Percentiles rank a stretch among this genome's conserved stretches.
Conservation (phyloP, 2,113 vertebrate species). For the Nycticryphes semicollaris region DNA sequence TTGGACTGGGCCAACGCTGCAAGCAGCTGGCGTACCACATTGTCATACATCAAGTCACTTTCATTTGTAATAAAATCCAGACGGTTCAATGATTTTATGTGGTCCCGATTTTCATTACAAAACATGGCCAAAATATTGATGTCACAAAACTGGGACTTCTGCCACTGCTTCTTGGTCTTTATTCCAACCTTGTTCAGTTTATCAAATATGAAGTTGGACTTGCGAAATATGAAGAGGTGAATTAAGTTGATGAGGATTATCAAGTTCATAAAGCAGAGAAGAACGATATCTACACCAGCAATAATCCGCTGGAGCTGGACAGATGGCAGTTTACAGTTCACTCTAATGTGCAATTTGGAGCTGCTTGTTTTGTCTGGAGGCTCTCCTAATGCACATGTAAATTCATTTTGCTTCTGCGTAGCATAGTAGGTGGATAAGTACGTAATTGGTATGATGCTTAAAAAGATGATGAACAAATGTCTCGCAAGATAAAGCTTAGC, state of each 20-base stretch:
- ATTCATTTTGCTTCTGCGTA: constrained; percentile 96
- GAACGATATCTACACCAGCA: constrained; percentile 89
- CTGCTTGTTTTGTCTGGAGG: constrained; percentile 87
- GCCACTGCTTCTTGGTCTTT: constrained; percentile 95
- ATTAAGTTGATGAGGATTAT: constrained; percentile 94
- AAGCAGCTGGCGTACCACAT: constrained; percentile 95
- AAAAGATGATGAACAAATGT: constrained; percentile 94
- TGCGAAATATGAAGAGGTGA: constrained; percentile 96
- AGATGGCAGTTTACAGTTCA: constrained; percentile 95
- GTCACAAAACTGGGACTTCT: constrained; percentile 98
- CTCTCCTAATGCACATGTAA: constrained; percentile 92
- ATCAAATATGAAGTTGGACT: constrained; percentile 99
- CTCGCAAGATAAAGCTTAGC: constrained; percentile 94
- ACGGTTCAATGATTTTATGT: constrained; percentile 97
- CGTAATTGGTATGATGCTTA: constrained; percentile 94
- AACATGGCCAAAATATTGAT: constrained; percentile 99
- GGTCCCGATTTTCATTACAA: constrained; percentile 98
- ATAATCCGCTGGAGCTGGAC: constrained; percentile 98
- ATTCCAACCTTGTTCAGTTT: constrained; percentile 98
- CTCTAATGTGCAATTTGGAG: constrained; percentile 80
- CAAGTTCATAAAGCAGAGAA: constrained; percentile 95
- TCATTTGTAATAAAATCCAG: constrained; percentile 99
- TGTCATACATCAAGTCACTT: constrained; percentile 98
- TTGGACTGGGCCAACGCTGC: constrained; percentile 96
- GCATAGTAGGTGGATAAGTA: constrained; percentile 96